Evolutionary conservation across 1,140 invertebrate species (phyloP).

Genomic region (Drepana arcuata): DNA sequence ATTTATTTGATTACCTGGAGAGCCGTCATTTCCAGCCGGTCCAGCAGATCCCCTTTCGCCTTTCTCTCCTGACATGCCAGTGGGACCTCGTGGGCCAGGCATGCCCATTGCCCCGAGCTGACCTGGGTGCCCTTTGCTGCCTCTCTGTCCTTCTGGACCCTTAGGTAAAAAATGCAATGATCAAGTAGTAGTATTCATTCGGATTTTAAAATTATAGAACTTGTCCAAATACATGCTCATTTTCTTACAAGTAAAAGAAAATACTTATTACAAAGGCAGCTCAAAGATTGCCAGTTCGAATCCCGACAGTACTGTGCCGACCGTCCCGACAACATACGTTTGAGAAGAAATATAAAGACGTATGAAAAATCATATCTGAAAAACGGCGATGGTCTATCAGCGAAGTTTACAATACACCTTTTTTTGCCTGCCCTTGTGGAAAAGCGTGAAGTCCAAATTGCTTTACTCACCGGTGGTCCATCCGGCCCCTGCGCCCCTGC

Average conservation of each 20-base stretch:
- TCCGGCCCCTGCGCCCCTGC: conserved; percentile 78
- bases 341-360: too few relatives aligned
- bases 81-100: conserved; percentile 78
- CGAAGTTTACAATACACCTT: too few relatives aligned
- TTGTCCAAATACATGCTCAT: background rate
- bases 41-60: conserved; percentile 79
- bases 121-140: conserved; percentile 83
- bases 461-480: conserved; percentile 79
- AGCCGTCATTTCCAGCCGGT: conserved; percentile 76
- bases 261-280: background rate
- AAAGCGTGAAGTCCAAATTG: too few relatives aligned
- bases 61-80: conserved; percentile 79
- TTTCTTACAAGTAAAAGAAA: background rate
- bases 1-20: conserved; percentile 73
- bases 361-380: too few relatives aligned
- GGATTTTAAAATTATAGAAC: background rate
- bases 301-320: too few relatives aligned
- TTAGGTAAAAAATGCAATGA: conserved; percentile 40
- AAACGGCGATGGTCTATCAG: too few relatives aligned
- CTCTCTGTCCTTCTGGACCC: conserved; percentile 79
- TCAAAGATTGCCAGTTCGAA: too few relatives aligned
- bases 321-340: too few relatives aligned
- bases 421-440: too few relatives aligned
- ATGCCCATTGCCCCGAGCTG: conserved; percentile 81
- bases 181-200: too few relatives aligned